These are phyloP conservation scores for Drosophila fungiperda DNA, from an alignment of 2,888 invertebrate genomes.

Conservation along the genomic window DNA sequence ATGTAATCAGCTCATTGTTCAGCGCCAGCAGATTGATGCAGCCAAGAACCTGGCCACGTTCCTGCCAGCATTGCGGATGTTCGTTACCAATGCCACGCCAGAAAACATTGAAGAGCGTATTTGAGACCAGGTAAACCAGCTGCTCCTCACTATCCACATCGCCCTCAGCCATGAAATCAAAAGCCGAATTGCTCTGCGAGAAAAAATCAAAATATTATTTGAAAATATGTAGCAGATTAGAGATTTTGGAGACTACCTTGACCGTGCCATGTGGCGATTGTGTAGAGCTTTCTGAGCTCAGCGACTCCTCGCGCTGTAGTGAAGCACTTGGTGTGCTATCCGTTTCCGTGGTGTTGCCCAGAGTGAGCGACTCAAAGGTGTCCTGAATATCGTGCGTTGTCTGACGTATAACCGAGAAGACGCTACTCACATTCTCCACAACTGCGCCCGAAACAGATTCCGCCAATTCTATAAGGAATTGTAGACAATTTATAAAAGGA, in stretches of 20 bases:
- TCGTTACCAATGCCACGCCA: constrained; percentile 88
- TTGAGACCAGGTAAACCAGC: constrained; percentile 87
- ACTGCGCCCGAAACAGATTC: constrained; percentile 86
- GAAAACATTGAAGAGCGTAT: constrained; percentile 87
- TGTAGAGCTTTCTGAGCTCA: constrained; percentile 83
- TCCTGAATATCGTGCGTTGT: constrained; percentile 85
- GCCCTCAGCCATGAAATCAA: constrained; percentile 82
- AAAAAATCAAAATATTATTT: neutral
- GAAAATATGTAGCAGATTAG: neutral
- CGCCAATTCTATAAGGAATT: constrained; percentile 83
- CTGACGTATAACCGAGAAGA: constrained; percentile 86
- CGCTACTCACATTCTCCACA: constrained; percentile 86
- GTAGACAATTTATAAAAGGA: neutral
- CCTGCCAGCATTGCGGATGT: constrained; percentile 87
- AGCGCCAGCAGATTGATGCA: constrained; percentile 87
- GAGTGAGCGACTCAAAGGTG: constrained; percentile 83
- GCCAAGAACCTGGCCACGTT: constrained; percentile 87
- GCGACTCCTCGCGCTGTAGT: constrained; percentile 77
- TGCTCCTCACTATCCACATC: constrained; percentile 86
- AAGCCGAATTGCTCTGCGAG: constrained; percentile 60
- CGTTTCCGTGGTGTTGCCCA: constrained; percentile 77
- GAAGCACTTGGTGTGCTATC: constrained; percentile 49
- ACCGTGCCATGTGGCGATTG: constrained; percentile 74
- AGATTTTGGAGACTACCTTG: constrained; percentile 58
- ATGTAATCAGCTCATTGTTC: constrained; percentile 87